Base-by-base conservation (phyloP, 2,797 vertebrate genomes). In the Microctenopoma lineatum region DNA sequence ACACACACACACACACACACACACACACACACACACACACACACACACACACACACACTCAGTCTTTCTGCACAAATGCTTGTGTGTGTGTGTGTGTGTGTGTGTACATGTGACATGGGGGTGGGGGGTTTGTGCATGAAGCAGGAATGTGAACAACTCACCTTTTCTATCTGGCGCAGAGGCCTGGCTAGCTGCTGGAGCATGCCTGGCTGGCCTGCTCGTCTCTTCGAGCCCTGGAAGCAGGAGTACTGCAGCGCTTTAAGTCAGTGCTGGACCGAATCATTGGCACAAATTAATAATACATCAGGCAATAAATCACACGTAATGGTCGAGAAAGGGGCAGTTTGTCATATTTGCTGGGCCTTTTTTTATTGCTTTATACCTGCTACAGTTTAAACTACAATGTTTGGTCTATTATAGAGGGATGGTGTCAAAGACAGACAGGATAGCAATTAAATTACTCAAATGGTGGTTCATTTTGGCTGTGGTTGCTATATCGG, bases 141-240 rank as follows among this genome's bases (percentile, higher is more conserved):
- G 79, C 83, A 92, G 92, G 93, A 94, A 94, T 94, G 93, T 88
- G 89, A 92, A 89, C 89, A 89, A 88, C 92, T 93, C 90, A 92
- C 90, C 89, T 92, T 93, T 88, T 87, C 86, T 80, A 87, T 89
- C 79, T 89, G 81, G 75, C 16, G 70, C 83, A 72, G 89, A 89
- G 86, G 87, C 88, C 89, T 83, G 73, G 87, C 84, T 86, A 10
- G 82, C 81, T 91, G 92, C 91, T 9, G 59, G 86, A 87, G 92
- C 89, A 90, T 85, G 91, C 79, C 91, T 90, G 84, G 50, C 73
- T 72, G 62, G 80, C 78, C 81, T 66, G 74, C 61, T 58, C 29
- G 73, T 73, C 80, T 83, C 76, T 80, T 69, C 77, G 81, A 86
- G 76, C 73, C 60, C 73, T 68, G 60, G 76, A 74, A 77, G 74